Evolutionary conservation across 2,113 vertebrate species (phyloP).

Genomic region (Dromas ardeola): DNA sequence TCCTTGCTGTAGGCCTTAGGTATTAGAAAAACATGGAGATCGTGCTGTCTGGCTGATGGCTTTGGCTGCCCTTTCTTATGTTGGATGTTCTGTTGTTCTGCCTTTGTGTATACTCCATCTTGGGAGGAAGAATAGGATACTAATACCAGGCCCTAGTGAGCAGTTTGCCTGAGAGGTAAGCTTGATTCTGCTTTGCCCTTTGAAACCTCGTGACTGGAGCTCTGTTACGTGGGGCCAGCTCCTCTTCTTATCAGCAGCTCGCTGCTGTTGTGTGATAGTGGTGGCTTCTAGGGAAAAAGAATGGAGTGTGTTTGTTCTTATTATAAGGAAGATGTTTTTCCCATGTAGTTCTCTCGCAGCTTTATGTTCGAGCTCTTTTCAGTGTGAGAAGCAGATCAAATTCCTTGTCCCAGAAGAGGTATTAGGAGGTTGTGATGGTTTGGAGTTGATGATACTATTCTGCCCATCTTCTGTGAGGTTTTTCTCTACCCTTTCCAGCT

Average conservation of each 20-base stretch:
- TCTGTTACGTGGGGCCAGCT: background rate
- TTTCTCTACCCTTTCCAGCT: background rate
- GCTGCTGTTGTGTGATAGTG: background rate
- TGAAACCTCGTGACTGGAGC: background rate
- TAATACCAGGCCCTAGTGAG: rapidly evolving
- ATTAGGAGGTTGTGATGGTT: background rate
- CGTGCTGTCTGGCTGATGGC: background rate
- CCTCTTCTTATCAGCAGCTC: background rate
- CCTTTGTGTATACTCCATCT: background rate
- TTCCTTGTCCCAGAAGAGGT: background rate
- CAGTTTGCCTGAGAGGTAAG: background rate
- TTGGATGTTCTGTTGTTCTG: background rate
- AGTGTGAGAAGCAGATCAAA: background rate
- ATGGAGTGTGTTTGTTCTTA: background rate
- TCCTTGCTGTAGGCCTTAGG: background rate
- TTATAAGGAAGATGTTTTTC: background rate
- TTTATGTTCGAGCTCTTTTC: background rate
- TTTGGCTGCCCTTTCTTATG: background rate
- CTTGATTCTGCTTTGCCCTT: background rate
- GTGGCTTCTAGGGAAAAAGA: background rate
- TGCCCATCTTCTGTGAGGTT: background rate
- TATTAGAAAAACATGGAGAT: background rate
- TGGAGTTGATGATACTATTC: background rate
- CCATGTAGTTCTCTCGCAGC: background rate
- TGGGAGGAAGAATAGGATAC: background rate